Evolutionary conservation across 1,140 invertebrate species (phyloP), one percentile per base, ranked within the genome.

Genomic region (Hylaeus volcanicus): DNA sequence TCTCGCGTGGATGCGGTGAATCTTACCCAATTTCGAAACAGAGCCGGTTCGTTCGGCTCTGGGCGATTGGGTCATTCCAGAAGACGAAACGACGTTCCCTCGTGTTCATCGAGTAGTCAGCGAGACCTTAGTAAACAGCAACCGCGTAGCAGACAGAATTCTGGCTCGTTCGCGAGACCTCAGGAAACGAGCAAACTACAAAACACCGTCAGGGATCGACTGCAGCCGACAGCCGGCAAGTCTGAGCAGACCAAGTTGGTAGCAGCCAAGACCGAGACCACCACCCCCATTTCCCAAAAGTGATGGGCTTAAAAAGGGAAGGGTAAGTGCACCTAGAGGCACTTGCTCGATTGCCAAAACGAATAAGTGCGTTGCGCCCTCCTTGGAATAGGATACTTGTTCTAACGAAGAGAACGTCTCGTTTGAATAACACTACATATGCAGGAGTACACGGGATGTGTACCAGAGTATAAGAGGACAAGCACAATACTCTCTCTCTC

Each of bases 41-140:
- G 92, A 43, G 87, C 92, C 0, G 90, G 86, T 41, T 93, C 93
- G 2, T 93, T 93, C 63, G 93, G 93, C 11, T 93, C 92, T 8
- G 90, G 92, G 9, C 91, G 91, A 79, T 45, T 86, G n/a, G 75
- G 83, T 6, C 81, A 88, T 85, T 82, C 78, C 45, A 88, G 85
- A 70, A 74, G 89, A 74, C 71, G 88, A 53, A 89, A 86, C 70
- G 87, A 90, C 2, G 70, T 74, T 1, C 65, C 81, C 15, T 83
- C 84, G 11, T 56, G 26, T n/a, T 86, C 86, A 12, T 89, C 82
- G 2, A 87, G 61, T 41, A 86, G 69, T 15, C 86, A 88, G 14
- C 85, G 86, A n/a, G 88, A 91, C 72, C 71, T 87, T 66, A 88
- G 5, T 37, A 90, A 89, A 56, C 87, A 86, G 4, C 88, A 86